A percentile compares a stretch with the other conserved stretches of the same genome.
phyloP scores from a whole-genome alignment of 2,113 vertebrate genomes.

The Hemiscyllium ocellatum region DNA sequence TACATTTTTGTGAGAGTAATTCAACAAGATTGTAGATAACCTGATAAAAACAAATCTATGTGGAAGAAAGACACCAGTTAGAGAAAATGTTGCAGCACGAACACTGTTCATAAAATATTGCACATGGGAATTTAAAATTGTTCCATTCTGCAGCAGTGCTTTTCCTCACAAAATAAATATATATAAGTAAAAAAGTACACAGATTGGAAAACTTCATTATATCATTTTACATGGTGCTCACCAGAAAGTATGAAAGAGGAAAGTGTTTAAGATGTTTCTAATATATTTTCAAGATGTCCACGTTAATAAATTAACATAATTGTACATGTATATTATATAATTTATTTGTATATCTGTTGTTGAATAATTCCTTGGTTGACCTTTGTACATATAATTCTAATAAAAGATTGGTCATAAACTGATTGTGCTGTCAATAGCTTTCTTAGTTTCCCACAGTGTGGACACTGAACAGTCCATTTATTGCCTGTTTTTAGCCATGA shows the following conservation, averaged over 20 bases:
- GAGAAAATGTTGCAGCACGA: not conserved
- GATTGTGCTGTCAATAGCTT: not conserved
- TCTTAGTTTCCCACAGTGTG: not conserved
- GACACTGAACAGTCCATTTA: not conserved
- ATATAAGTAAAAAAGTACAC: not conserved
- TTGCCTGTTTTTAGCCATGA: not conserved
- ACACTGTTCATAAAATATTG: not conserved
- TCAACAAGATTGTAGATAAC: not conserved
- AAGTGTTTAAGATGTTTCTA: not conserved
- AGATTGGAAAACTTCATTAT: not conserved
- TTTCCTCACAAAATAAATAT: not conserved
- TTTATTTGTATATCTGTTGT: slow-evolving; percentile 9
- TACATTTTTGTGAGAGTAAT: not conserved
- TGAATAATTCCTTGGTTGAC: not conserved
- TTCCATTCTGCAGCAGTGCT: not conserved
- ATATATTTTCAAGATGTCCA: not conserved
- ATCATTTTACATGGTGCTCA: not conserved
- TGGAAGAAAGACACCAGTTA: not conserved
- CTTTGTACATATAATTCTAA: not conserved
- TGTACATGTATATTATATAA: not conserved
- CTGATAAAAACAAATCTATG: not conserved
- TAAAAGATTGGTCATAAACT: not conserved
- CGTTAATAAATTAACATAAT: not conserved
- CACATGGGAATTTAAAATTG: not conserved
- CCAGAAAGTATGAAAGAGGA: not conserved